Evolutionary conservation across 2,113 vertebrate species (phyloP).

Genomic region (Xiphophorus hellerii): DNA sequence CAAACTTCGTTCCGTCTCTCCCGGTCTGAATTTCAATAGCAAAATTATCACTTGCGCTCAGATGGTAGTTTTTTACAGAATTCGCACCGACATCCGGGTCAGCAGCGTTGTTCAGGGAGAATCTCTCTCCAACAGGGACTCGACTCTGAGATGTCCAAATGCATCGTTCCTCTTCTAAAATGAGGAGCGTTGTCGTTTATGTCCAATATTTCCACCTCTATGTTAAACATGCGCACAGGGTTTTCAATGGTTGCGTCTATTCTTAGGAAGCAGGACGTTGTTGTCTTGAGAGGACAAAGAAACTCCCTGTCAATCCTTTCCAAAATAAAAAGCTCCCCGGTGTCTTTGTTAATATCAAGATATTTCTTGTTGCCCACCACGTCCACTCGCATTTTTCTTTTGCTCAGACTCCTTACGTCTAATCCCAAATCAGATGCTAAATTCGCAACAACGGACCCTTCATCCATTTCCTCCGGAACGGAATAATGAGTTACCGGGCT

Average conservation of each 20-base stretch:
- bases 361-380: constrained; percentile 67
- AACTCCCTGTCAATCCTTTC: constrained; percentile 80
- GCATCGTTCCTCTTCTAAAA: constrained; percentile 74
- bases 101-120: constrained; percentile 72
- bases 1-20: constrained; percentile 74
- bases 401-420: constrained; percentile 59
- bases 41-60: constrained; percentile 70
- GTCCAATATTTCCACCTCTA: constrained; percentile 18
- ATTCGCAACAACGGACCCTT: constrained; percentile 79
- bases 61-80: constrained; percentile 69
- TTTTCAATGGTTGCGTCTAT: constrained; percentile 11
- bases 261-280: background rate
- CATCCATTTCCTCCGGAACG: constrained; percentile 78
- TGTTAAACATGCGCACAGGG: constrained; percentile 16
- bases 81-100: constrained; percentile 73
- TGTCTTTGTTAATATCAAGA: constrained; percentile 83
- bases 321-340: constrained; percentile 77
- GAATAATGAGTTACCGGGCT: constrained; percentile 70
- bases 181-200: constrained; percentile 46
- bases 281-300: background rate
- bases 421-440: constrained; percentile 80
- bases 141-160: constrained; percentile 72
- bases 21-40: constrained; percentile 69
- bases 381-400: constrained; percentile 69
- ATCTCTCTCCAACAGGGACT: constrained; percentile 68